A percentile compares a stretch with the other conserved stretches of the same genome.
Evolutionary conservation across 2,888 invertebrate genomes (phyloP).

Genomic region (Oxyscelio sp.): DNA sequence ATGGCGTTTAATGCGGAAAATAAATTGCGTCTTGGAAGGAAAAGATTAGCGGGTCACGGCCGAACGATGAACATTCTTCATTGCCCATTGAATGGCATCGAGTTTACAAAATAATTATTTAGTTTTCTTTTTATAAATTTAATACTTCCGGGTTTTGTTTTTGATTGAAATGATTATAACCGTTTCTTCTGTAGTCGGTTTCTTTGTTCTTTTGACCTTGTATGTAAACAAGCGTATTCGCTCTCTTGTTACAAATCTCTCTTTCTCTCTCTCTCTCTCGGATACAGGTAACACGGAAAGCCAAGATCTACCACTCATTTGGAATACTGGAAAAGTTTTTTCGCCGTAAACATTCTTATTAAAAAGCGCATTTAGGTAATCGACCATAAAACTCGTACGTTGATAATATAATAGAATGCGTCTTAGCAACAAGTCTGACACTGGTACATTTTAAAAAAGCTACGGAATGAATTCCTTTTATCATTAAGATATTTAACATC

Average conservation of each 20-base stretch:
- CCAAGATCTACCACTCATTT: background rate
- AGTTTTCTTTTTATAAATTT: background rate
- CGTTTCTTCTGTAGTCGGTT: background rate
- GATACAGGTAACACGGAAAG: conserved; percentile 1
- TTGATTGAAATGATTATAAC: background rate
- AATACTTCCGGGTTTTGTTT: background rate
- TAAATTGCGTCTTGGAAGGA: conserved; percentile 64
- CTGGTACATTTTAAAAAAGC: conserved; percentile 28
- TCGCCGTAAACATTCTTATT: conserved; percentile 47
- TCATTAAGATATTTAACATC: conserved; percentile 43
- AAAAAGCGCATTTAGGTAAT: conserved; percentile 63
- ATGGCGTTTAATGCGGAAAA: conserved; percentile 61
- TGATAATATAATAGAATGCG: conserved; percentile 24
- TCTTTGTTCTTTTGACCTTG: conserved; percentile 8
- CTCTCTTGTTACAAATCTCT: conserved; percentile 45
- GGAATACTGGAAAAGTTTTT: conserved; percentile 45
- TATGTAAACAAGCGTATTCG: background rate
- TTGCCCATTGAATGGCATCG: background rate
- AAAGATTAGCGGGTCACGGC: conserved; percentile 48
- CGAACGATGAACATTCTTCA: background rate
- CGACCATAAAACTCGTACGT: conserved; percentile 39
- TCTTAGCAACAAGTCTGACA: conserved; percentile 49
- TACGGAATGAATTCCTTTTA: conserved; percentile 19
- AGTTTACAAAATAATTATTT: background rate
- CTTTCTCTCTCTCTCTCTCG: no score